Conservation (phyloP, 2,888 invertebrate genomes). For the Chymomyza procnemis region DNA sequence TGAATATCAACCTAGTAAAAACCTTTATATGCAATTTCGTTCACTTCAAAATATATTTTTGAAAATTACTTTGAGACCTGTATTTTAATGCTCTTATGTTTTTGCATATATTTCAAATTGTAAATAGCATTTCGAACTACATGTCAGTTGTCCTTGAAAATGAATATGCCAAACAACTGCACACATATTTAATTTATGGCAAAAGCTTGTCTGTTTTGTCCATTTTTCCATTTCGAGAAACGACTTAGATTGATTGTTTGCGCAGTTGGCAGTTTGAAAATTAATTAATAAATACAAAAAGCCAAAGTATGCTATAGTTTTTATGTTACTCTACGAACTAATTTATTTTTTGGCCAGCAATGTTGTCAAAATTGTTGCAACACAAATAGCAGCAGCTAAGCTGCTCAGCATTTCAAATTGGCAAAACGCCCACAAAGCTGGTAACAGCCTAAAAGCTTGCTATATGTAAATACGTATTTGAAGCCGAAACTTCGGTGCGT, state of each 20-base stretch:
- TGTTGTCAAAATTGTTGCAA: conserved; percentile 10
- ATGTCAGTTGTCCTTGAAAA: neutral
- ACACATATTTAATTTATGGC: conserved; percentile 35
- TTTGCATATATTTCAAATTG: neutral
- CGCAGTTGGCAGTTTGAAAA: conserved; percentile 11
- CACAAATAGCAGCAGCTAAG: neutral
- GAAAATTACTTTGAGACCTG: no score
- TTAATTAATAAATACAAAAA: conserved; percentile 48
- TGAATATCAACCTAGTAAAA: no score
- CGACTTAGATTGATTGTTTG: conserved; percentile 66
- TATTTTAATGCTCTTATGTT: neutral
- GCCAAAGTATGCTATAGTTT: conserved; percentile 7
- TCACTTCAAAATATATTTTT: no score
- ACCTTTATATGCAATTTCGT: no score
- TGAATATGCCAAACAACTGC: conserved; percentile 22
- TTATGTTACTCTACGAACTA: conserved; percentile 19
- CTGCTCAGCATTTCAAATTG: conserved; percentile 37
- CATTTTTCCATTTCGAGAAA: conserved; percentile 43
- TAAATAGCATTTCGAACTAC: neutral
- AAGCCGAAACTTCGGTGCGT: neutral
- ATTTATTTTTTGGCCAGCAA: conserved; percentile 42
- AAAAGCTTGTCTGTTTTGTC: conserved; percentile 13
- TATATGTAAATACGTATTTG: neutral
- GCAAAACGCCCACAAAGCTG: conserved; percentile 17
- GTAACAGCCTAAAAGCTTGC: neutral